These are phyloP conservation scores for Nymphalis polychloros DNA, from an alignment of 2,888 invertebrate genomes.

Conservation along the genomic window DNA sequence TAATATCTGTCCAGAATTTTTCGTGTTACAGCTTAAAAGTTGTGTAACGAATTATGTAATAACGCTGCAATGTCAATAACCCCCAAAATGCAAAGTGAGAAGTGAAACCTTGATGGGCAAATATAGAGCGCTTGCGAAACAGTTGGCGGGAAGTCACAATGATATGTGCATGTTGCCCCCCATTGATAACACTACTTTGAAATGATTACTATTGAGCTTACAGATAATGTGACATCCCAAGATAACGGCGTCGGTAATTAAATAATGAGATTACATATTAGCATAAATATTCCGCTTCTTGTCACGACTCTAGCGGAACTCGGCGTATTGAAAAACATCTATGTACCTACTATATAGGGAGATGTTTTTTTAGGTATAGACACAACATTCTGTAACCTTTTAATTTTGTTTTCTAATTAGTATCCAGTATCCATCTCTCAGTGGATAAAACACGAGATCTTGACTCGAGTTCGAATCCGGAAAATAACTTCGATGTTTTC, in stretches of 20 bases:
- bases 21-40: conserved; percentile 47
- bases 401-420: too few species aligned
- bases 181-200: conserved; percentile 57
- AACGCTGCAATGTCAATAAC: conserved; percentile 75
- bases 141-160: conserved; percentile 69
- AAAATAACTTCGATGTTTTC: too few species aligned
- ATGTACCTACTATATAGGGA: too few species aligned
- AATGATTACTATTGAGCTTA: conserved; percentile 37
- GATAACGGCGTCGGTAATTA: conserved; percentile 17
- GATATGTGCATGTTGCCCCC: conserved; percentile 40
- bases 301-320: background rate
- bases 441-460: too few species aligned
- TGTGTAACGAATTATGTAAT: conserved; percentile 68
- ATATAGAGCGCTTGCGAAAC: conserved; percentile 75
- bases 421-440: too few species aligned
- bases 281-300: conserved; percentile 13
- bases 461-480: too few species aligned
- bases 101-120: conserved; percentile 69
- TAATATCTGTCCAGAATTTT: conserved; percentile 54
- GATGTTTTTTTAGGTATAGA: too few species aligned
- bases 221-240: conserved; percentile 32
- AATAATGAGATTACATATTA: conserved; percentile 12
- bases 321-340: too few species aligned
- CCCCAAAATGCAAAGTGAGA: conserved; percentile 71
- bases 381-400: too few species aligned